These are phyloP conservation scores for Cirrhinus mrigala DNA, from an alignment of 2,797 vertebrate genomes.

Conservation along the genomic window DNA sequence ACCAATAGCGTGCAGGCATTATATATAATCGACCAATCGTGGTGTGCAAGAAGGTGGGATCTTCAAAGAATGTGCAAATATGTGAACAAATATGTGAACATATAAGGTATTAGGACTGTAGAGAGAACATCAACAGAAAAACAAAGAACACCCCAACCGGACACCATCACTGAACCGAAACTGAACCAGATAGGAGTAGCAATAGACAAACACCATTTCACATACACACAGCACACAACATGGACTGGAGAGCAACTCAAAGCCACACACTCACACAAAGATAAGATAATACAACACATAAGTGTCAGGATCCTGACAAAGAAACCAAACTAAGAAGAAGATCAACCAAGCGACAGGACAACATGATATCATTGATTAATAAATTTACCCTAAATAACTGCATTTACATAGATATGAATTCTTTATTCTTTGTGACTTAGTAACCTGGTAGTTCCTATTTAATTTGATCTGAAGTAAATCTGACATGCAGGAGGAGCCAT, in stretches of 20 bases:
- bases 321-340: neutral
- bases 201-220: neutral
- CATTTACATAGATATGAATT: neutral
- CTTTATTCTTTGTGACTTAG: neutral
- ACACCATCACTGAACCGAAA: neutral
- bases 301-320: neutral
- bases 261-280: neutral
- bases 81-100: neutral
- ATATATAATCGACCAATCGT: neutral
- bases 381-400: neutral
- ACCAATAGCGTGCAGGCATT: neutral
- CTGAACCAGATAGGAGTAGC: neutral
- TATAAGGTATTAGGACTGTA: too few relatives aligned
- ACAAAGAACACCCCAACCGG: neutral
- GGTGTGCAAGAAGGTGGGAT: neutral
- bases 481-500: neutral
- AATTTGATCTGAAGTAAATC: slow-evolving; percentile 27
- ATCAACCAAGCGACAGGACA: neutral
- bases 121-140: neutral
- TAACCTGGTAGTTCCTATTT: slow-evolving; percentile 7
- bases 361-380: neutral
- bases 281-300: neutral
- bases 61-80: neutral
- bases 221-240: neutral
- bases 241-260: neutral